Evolutionary conservation across 30 jellyfish, hydroid and myxozoan genomes (phyloP), one percentile per base, ranked within the genome.

Genomic region (Morbakka virulenta): DNA sequence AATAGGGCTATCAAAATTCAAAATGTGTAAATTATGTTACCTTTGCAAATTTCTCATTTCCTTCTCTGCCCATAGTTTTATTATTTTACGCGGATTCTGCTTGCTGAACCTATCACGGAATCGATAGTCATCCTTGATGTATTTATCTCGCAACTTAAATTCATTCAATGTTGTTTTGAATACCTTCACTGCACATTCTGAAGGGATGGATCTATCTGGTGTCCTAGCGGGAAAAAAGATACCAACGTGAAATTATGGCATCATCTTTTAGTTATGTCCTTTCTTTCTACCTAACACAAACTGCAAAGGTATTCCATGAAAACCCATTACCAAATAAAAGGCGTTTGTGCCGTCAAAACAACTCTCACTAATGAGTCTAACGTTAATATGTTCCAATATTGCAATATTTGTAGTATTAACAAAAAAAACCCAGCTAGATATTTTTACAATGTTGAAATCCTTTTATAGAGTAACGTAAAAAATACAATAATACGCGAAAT

Each of bases 1-100:
- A n/a, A n/a, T n/a, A n/a, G n/a, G n/a, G n/a, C n/a, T n/a, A n/a
- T n/a, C n/a, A n/a, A n/a, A n/a, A n/a, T n/a, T n/a, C n/a, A n/a
- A n/a, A n/a, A n/a, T n/a, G n/a, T n/a, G n/a, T n/a, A 17, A 41
- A 41, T 6, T 12, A 17, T 14, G 0, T 13, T 32, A 84, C 98
- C 98, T 77, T 34, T 85, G 84, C 35, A 91, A 50, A 67, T 91
- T 91, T 28, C 98, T 52, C 90, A 91, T 85, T 91, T 91, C 98
- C 71, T 91, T 91, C 76, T 91, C 98, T 47, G 98, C 98, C 98
- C 98, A 91, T 33, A 91, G 75, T 1, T 79, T 75, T 11, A 91
- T 84, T 28, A 91, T 91, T 47, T 86, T 91, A 33, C 98, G 62
- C 50, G 98, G 98, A 69, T 91, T 91, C 80, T 91, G 98, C 67